phyloP scores from a whole-genome alignment of 2,797 vertebrate genomes.

The Pelochelys cantorii region DNA sequence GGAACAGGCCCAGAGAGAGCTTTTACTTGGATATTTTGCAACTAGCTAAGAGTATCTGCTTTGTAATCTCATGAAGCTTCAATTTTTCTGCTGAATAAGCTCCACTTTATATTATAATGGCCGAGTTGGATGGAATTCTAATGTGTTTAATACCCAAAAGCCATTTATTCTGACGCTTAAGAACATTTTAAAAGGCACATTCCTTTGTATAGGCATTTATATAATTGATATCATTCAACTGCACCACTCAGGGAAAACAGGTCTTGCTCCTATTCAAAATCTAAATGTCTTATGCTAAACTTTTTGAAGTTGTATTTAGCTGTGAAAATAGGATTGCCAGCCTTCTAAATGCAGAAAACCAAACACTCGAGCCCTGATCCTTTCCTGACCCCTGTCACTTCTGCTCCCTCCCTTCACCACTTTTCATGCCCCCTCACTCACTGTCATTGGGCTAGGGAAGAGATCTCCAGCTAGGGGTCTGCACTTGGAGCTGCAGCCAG shows the following conservation, averaged over 20 bases:
- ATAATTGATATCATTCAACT: background rate
- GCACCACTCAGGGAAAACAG: background rate
- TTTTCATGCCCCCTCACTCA: too few species aligned
- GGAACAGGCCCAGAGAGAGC: fast-evolving
- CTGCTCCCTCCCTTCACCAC: too few species aligned
- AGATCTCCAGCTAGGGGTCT: too few species aligned
- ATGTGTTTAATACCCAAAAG: background rate
- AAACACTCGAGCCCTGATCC: too few species aligned
- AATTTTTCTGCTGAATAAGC: background rate
- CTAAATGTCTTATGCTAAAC: background rate
- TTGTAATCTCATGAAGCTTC: background rate
- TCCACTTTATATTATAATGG: too few species aligned
- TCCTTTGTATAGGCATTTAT: background rate
- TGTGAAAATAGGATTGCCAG: too few species aligned
- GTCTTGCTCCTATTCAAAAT: background rate
- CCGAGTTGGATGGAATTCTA: too few species aligned
- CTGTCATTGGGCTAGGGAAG: too few species aligned
- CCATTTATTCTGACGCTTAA: background rate
- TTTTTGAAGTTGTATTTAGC: too few species aligned
- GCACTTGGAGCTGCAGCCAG: too few species aligned
- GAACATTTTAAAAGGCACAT: background rate
- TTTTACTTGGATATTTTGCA: background rate
- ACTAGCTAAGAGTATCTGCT: background rate
- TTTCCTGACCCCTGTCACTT: too few species aligned
- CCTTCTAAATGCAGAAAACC: too few species aligned